Evolutionary conservation across 2,797 vertebrate species (phyloP).

Genomic region (Fratercula arctica): DNA sequence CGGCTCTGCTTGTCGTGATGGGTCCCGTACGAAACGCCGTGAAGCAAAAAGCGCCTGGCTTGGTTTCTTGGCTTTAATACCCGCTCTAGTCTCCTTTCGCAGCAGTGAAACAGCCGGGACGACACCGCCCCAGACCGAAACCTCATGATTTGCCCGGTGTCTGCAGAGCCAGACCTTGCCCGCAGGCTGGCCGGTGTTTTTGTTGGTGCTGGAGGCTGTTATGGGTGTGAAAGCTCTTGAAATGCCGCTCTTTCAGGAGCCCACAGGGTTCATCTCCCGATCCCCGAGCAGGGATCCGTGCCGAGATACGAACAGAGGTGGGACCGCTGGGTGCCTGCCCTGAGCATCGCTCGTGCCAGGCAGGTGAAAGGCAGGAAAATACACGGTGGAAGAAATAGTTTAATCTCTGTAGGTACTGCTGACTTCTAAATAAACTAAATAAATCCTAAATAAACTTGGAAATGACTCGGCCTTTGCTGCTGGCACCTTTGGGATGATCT

Average conservation of each 20-base stretch:
- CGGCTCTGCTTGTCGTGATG: neutral
- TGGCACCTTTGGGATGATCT: neutral
- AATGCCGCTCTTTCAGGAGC: neutral
- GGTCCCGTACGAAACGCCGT: neutral
- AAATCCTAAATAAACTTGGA: neutral
- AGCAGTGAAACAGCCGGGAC: neutral
- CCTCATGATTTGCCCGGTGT: neutral
- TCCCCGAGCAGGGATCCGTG: neutral
- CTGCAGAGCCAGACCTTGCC: neutral
- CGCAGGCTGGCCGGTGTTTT: neutral
- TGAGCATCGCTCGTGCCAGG: rapidly evolving
- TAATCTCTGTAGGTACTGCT: neutral
- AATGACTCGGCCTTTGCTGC: neutral
- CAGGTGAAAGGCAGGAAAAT: neutral
- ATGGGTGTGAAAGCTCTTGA: neutral
- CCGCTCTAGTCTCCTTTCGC: neutral
- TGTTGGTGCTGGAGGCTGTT: neutral
- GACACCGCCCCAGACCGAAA: neutral
- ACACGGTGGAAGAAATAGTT: neutral
- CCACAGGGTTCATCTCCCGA: neutral
- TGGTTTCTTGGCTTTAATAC: neutral
- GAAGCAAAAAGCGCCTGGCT: neutral
- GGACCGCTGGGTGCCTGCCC: neutral
- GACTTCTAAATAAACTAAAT: neutral
- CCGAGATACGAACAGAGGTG: neutral